Evolutionary conservation across 2,113 vertebrate species (phyloP), one percentile per base, ranked within the genome.

Genomic region (Gnathonemus longibarbis): DNA sequence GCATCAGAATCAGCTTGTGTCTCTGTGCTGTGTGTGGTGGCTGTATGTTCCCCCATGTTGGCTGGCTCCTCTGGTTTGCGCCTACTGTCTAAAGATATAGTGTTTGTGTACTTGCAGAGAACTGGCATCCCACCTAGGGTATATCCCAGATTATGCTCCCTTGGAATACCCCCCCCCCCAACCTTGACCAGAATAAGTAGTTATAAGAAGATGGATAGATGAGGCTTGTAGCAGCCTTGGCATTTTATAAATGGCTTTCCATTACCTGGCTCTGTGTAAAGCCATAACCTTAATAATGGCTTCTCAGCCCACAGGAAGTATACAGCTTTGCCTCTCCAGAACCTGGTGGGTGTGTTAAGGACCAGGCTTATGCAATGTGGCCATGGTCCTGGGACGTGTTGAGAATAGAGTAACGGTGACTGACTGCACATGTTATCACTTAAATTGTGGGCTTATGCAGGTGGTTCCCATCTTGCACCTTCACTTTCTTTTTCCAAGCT

Each of bases 311-410:
- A 45, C 2, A 42, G 87, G 35, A 88, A 62, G 5, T 21, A 39
- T 24, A 2, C 87, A 35, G 53, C 58, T 58, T 24, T 31, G 24
- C 21, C 52, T 15, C 24, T 88, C 35, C 35, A 66, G 21, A 3
- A 62, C 50, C 87, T 48, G 56, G 42, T 88, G 62, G 1, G 42
- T 88, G 87, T 42, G 24, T 45, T 66, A 88, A 56, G 52, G 15
- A 35, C 87, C 62, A n/a, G 39, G 56, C 17, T 66, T 91, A 19
- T 50, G 74, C 74, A 90, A 86, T 84, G 53, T 62, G 31, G 39
- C 50, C 70, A 35, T 74, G 35, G 19, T 13, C 11, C n/a, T 50
- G 66, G 52, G 24, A 45, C 39, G 2, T 24, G 39, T 24, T 84
- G 39, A 62, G 11, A 7, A 5, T 7, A 21, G 11, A 31, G 35